phyloP scores from a whole-genome alignment of 2,797 vertebrate genomes.

The Pygocentrus nattereri region DNA sequence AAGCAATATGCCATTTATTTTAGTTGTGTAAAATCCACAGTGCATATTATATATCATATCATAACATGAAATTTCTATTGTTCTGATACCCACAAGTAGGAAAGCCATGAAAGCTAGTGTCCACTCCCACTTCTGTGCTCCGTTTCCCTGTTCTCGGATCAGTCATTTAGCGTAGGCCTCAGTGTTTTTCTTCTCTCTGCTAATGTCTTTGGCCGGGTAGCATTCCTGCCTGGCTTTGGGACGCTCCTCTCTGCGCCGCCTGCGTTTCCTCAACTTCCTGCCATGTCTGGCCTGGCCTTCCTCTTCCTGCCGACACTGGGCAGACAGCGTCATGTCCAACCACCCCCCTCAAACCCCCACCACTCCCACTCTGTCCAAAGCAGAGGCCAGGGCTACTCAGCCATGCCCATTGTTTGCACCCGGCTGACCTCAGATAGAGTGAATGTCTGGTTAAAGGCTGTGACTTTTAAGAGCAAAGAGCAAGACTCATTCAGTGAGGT shows the following conservation, averaged over 20 bases:
- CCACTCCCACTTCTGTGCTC: not conserved
- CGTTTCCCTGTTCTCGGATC: not conserved
- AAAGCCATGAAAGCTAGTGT: not conserved
- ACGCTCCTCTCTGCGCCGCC: slow-evolving; percentile 64
- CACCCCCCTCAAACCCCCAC: not conserved
- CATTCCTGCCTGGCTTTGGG: slow-evolving; percentile 64
- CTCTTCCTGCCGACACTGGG: slow-evolving; percentile 19
- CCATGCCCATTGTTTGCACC: slow-evolving; percentile 3
- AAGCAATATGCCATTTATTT: too few species aligned
- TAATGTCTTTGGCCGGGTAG: not conserved
- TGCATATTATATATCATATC: too few species aligned
- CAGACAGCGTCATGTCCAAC: not conserved
- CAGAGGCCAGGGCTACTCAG: not conserved
- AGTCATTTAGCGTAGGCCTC: not conserved
- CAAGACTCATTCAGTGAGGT: slow-evolving; percentile 23
- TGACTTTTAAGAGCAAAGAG: not conserved
- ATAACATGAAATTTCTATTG: too few species aligned
- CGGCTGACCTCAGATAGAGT: not conserved
- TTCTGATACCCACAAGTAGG: not conserved
- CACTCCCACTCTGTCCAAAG: not conserved
- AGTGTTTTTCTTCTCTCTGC: not conserved
- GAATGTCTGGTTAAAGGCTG: slow-evolving; percentile 14
- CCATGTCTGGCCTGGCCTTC: slow-evolving; percentile 48
- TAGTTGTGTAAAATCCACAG: too few species aligned
- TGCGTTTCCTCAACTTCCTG: slow-evolving; percentile 52